These are phyloP conservation scores for Myrmecobius fasciatus DNA, from an alignment of 2,113 vertebrate species.

Conservation along the genomic window DNA sequence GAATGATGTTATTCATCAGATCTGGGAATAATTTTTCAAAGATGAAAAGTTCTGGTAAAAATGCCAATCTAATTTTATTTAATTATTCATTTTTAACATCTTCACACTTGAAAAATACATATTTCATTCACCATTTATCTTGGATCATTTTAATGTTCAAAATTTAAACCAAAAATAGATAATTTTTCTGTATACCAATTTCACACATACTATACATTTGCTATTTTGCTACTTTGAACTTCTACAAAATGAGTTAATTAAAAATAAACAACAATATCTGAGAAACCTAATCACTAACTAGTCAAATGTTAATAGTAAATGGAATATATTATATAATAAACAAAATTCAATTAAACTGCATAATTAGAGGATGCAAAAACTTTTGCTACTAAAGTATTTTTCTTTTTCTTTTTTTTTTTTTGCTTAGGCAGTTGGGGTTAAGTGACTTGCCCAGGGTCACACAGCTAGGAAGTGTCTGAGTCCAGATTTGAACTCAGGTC, in stretches of 20 bases:
- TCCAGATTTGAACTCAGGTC: too few relatives aligned
- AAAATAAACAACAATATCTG: not conserved
- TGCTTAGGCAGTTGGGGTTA: too few relatives aligned
- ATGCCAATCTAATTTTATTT: not conserved
- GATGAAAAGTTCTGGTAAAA: not conserved
- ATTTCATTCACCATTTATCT: not conserved
- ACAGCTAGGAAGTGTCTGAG: too few relatives aligned
- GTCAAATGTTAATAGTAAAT: constrained; percentile 30
- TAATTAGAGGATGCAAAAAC: not conserved
- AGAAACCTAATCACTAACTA: constrained; percentile 11
- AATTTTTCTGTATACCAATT: not conserved
- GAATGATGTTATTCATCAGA: not conserved
- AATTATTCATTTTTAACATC: not conserved
- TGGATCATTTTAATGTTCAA: not conserved
- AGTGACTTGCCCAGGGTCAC: too few relatives aligned
- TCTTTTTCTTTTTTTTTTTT: too few relatives aligned
- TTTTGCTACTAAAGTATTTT: not conserved
- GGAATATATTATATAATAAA: not conserved
- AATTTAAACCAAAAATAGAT: not conserved
- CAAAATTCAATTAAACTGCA: constrained; percentile 26
- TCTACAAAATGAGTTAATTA: not conserved
- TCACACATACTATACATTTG: not conserved
- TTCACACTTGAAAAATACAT: not conserved
- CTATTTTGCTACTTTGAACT: not conserved
- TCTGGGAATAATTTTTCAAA: not conserved